A percentile compares a stretch with the other conserved stretches of the same genome.
These are phyloP conservation scores for Drosophila trapezifrons DNA, from an alignment of 1,140 invertebrate genomes.

Conservation along the genomic window DNA sequence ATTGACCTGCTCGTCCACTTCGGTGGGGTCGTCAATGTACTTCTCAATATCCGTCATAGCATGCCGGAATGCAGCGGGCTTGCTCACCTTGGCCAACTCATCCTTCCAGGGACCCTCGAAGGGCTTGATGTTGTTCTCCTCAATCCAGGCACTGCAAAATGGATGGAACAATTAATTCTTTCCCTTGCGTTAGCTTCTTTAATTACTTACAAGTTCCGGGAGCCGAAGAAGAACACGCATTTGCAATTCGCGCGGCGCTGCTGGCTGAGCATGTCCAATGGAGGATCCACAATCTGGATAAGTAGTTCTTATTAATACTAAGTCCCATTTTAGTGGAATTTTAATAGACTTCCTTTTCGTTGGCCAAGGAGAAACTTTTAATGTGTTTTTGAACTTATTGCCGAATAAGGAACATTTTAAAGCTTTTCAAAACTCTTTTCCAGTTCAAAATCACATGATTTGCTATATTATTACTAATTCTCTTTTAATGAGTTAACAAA, in stretches of 20 bases:
- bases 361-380: background rate
- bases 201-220: constrained; percentile 94
- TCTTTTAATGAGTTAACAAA: background rate
- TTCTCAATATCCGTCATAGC: constrained; percentile 94
- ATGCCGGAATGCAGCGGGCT: constrained; percentile 92
- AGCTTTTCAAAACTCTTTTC: no score
- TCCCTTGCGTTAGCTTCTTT: background rate
- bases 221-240: constrained; percentile 97
- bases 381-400: no score
- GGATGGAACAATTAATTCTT: background rate
- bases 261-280: constrained; percentile 87
- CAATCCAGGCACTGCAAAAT: constrained; percentile 93
- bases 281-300: constrained; percentile 88
- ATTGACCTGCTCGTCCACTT: constrained; percentile 84
- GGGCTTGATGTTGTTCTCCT: constrained; percentile 92
- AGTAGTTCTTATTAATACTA: background rate
- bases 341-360: background rate
- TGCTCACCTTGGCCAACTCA: constrained; percentile 90
- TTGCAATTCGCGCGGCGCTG: constrained; percentile 88
- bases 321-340: background rate
- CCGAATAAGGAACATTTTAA: no score
- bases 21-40: constrained; percentile 90
- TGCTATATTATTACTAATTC: no score
- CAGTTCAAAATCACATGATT: no score
- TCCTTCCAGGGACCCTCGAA: constrained; percentile 92